Evolutionary conservation across 2,888 invertebrate genomes (phyloP), one percentile per base, ranked within the genome.

Genomic region (Campoletis raptor): DNA sequence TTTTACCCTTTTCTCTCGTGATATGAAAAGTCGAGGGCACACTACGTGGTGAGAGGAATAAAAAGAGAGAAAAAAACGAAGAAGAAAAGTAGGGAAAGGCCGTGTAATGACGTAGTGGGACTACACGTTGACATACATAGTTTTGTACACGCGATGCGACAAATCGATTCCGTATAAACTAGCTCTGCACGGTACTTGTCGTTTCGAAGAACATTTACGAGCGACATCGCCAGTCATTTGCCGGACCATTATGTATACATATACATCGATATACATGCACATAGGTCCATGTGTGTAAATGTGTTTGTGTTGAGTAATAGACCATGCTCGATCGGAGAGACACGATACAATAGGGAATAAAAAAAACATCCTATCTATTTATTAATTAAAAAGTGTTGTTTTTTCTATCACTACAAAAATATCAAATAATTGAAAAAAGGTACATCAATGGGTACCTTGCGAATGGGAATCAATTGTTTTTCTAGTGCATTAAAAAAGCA

Each of bases 111-210:
- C 83, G 86, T 77, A 83, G 76, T 54, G 80, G 77, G 77, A 79
- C 83, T 48, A 80, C 72, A 77, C 80, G 83, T 66, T 85, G 85
- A 82, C 86, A 86, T 61, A 85, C 83, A 85, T 85, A 80, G 76
- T 85, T 61, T 83, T 81, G 70, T 48, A 86, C 86, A 86, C 86
- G 86, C 86, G 86, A 86, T 83, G 80, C 83, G 83, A 86, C 86
- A 80, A 83, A 86, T 86, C 86, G 86, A 86, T 86, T 86, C 30
- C 78, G 37, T 77, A 64, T 42, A 15, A 42, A 52, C 54, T 40
- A 40, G 30, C 69, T 70, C 79, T 21, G 78, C 30, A 15, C 48
- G n/a, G 45, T 66, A 40, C 36, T 57, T 69, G 83, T 76, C 85
- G 70, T 72, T 72, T 64, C 66, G 42, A 40, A 66, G 40, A 73